A percentile compares a stretch with the other conserved stretches of the same genome.
These are phyloP conservation scores for Colletes gigas DNA, from an alignment of 1,140 invertebrate species.

Conservation along the genomic window DNA sequence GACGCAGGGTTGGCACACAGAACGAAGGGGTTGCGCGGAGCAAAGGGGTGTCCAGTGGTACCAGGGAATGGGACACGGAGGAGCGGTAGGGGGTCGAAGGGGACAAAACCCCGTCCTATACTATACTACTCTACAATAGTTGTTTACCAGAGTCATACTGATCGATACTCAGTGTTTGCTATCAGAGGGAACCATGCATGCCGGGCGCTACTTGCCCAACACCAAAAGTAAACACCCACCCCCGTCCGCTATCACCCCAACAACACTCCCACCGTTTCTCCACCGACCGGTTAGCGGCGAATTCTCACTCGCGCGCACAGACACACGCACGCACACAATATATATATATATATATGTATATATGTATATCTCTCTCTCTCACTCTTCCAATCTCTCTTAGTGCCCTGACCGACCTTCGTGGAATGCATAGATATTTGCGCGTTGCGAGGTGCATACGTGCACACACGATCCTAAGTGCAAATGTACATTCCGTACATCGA, in stretches of 20 bases:
- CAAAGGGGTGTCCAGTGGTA: slow-evolving; percentile 54
- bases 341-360: slow-evolving; percentile 25
- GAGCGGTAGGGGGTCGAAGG: slow-evolving; percentile 41
- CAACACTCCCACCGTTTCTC: slow-evolving; percentile 65
- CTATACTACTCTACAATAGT: slow-evolving; percentile 79
- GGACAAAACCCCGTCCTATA: slow-evolving; percentile 69
- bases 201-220: slow-evolving; percentile 78
- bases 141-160: slow-evolving; percentile 81
- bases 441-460: slow-evolving; percentile 12
- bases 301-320: slow-evolving; percentile 50
- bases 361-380: background rate
- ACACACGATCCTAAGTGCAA: slow-evolving; percentile 36
- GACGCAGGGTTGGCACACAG: slow-evolving; percentile 60
- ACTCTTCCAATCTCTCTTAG: slow-evolving; percentile 43
- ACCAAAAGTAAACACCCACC: slow-evolving; percentile 79
- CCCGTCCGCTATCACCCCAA: slow-evolving; percentile 68
- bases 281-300: slow-evolving; percentile 60
- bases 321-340: slow-evolving; percentile 1
- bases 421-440: slow-evolving; percentile 50
- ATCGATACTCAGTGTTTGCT: slow-evolving; percentile 81
- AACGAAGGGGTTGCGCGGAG: slow-evolving; percentile 65
- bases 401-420: slow-evolving; percentile 43
- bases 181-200: slow-evolving; percentile 79
- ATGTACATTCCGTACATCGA: slow-evolving; percentile 42
- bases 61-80: slow-evolving; percentile 50